Evolutionary conservation across 2,888 invertebrate species (phyloP).

Genomic region (Amphipoea oculea): DNA sequence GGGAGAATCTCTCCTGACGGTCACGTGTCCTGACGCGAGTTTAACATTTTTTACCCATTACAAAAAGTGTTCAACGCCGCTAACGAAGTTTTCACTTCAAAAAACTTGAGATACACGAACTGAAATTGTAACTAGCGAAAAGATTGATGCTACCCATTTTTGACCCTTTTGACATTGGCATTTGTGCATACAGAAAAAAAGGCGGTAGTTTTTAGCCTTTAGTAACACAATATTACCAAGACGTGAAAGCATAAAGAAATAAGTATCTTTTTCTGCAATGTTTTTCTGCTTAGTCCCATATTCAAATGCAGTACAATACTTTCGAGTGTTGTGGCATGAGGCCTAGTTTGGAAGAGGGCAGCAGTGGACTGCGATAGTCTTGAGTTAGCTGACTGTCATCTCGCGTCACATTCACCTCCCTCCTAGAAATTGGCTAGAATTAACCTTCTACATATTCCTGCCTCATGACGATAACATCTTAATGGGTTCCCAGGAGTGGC

Average conservation of each 20-base stretch:
- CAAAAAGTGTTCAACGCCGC: no score
- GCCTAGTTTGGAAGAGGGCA: background rate
- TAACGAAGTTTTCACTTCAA: no score
- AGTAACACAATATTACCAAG: background rate
- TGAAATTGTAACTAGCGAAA: background rate
- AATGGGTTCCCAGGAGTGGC: slow-evolving; percentile 68
- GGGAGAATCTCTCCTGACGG: no score
- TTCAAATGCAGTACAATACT: background rate
- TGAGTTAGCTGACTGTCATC: background rate
- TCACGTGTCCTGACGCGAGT: no score
- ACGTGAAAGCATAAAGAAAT: background rate
- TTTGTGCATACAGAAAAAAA: background rate
- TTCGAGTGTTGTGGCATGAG: background rate
- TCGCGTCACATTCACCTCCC: background rate
- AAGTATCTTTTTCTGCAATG: background rate
- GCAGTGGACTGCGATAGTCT: background rate
- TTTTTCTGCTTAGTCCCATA: background rate
- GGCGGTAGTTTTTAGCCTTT: background rate
- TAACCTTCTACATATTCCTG: slow-evolving; percentile 35
- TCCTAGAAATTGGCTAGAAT: background rate
- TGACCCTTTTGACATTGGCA: background rate
- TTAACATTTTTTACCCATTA: no score
- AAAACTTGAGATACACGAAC: background rate
- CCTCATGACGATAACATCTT: slow-evolving; percentile 64
- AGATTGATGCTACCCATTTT: background rate